A percentile compares a stretch with the other conserved stretches of the same genome.
phyloP scores from a whole-genome alignment of 1,140 invertebrate species.

The Reticulitermes speratus region DNA sequence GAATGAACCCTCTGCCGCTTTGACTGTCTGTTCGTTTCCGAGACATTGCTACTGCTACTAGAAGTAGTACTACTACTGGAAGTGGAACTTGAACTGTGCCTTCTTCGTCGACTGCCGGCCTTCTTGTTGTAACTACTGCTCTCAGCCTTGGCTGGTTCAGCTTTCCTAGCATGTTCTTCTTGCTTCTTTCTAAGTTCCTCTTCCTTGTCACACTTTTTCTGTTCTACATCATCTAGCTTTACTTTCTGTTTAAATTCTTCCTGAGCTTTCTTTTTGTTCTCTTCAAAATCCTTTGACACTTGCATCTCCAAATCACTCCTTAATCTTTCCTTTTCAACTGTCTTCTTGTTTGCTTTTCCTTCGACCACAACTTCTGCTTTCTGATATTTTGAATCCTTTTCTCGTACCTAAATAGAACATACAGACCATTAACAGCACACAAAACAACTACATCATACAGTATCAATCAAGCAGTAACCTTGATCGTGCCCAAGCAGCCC shows the following conservation, averaged over 20 bases:
- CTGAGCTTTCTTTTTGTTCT: background rate
- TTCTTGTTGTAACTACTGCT: background rate
- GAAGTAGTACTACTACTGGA: background rate
- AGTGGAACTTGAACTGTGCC: background rate
- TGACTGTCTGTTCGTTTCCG: background rate
- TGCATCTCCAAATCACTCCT: background rate
- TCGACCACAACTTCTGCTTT: background rate
- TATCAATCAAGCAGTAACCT: too few relatives aligned
- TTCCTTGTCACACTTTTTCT: background rate
- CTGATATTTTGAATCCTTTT: background rate
- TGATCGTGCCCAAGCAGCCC: too few relatives aligned
- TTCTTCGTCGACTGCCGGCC: background rate
- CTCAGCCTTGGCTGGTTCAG: background rate
- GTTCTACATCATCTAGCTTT: background rate
- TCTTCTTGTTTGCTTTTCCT: background rate
- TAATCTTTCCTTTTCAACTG: background rate
- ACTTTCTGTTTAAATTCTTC: background rate
- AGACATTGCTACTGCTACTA: background rate
- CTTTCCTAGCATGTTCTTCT: background rate
- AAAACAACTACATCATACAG: too few relatives aligned
- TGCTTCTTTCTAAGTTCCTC: background rate
- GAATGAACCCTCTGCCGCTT: background rate
- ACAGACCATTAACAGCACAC: background rate
- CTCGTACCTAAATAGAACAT: background rate
- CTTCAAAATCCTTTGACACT: background rate